Base-by-base conservation (phyloP, 2,797 vertebrate species). In the Centropyge bicolor region DNA sequence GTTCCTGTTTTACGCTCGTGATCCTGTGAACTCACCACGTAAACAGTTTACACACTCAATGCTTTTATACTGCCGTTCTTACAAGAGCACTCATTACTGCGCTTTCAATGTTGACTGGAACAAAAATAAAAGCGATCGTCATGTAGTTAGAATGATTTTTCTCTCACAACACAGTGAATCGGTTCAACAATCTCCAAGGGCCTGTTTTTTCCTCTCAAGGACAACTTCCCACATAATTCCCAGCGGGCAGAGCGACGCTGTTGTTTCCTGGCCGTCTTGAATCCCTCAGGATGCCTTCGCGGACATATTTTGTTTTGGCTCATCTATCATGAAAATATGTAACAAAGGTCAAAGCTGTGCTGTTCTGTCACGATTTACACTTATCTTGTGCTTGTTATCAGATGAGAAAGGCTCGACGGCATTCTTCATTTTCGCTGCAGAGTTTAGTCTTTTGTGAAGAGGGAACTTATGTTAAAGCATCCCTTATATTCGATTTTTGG, bases 141-240 rank as follows among this genome's bases (percentile, higher is more conserved):
- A 80, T 24, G 5, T 12, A 40, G 17, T 70, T 11, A 20, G 24
- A 4, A 19, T 20, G 9, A 36, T 27, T 78, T 59, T 36, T 59
- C 48, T 76, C 6, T 81, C 66, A 31, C 27, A 43, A 8, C 49
- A 55, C 66, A n/a, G 38, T 24, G 31, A 66, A 54, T 36, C 31
- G 16, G 62, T 67, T 76, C 55, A 61, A 73, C 48, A 31, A 22
- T 80, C 74, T 82, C 69, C 8, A 13, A 62, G 67, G 62, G 45
- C 66, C 69, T 74, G 77, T 54, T 49, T 83, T 27, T 78, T 68
- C 7, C 63, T 77, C 74, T 49, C 40, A 36, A 78, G 56, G 68
- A 38, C 52, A 80, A 59, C 12, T 14, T 80, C 24, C 52, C 76
- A 67, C 69, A 45, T 75, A 40, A 77, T 68, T 88, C 87, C 83